Evolutionary conservation across 2,113 vertebrate species (phyloP).

Genomic region (Choloepus hoffmanni): DNA sequence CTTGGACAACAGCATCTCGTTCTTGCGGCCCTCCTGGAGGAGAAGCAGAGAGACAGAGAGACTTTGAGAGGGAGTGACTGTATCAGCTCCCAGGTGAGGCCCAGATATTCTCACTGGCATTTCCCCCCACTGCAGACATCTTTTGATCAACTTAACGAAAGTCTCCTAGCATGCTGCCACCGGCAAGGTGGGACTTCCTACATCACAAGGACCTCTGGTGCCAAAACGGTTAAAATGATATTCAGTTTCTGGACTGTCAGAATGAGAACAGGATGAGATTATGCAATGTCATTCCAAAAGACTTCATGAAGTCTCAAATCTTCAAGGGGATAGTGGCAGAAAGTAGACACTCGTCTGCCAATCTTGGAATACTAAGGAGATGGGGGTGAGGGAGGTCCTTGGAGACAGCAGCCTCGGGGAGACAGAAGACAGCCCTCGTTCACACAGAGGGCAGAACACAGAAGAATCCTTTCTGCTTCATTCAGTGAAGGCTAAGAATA

Average conservation of each 20-base stretch:
- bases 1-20: slow-evolving; percentile 95
- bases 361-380: background rate
- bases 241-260: background rate
- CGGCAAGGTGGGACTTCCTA: fast-evolving
- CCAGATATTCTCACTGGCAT: background rate
- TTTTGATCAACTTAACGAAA: background rate
- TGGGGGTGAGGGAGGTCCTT: background rate
- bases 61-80: background rate
- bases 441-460: background rate
- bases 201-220: too few species aligned
- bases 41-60: slow-evolving; percentile 41
- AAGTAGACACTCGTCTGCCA: background rate
- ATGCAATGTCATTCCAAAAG: background rate
- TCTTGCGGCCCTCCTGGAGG: slow-evolving; percentile 95
- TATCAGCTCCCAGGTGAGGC: background rate
- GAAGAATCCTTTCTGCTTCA: background rate
- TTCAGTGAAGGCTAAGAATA: background rate
- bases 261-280: background rate
- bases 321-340: background rate
- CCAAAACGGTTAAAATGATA: background rate
- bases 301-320: background rate
- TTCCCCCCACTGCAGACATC: background rate
- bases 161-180: background rate
- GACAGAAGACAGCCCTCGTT: background rate
- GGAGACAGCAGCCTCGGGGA: background rate